Conservation (phyloP, 2,888 invertebrate species). For the Hypselothyrea guttata region DNA sequence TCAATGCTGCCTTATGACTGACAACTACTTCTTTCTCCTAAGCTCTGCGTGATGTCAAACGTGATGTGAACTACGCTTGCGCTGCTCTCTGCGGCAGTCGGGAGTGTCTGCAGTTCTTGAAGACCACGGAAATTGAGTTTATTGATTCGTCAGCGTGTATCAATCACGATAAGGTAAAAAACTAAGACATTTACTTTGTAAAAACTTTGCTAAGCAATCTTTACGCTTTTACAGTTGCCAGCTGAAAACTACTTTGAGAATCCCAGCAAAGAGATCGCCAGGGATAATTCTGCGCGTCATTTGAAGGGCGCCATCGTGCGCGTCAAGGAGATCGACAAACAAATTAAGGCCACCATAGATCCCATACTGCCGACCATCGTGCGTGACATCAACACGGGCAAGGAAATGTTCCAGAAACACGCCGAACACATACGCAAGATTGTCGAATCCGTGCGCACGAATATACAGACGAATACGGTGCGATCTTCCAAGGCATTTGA, state of each 20-base stretch:
- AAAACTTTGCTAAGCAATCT: background rate
- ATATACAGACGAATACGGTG: slow-evolving; percentile 45
- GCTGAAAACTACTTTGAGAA: slow-evolving; percentile 26
- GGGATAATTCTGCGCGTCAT: background rate
- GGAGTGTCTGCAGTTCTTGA: slow-evolving; percentile 53
- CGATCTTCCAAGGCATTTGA: slow-evolving; percentile 47
- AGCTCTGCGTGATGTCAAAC: slow-evolving; percentile 60
- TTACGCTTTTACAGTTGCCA: slow-evolving; percentile 39
- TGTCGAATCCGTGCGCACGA: slow-evolving; percentile 50
- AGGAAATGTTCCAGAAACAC: slow-evolving; percentile 33
- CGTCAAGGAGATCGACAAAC: slow-evolving; percentile 27
- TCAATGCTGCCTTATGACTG: too few species aligned
- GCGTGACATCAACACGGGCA: slow-evolving; percentile 47
- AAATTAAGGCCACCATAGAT: slow-evolving; percentile 34
- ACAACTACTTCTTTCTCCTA: too few species aligned
- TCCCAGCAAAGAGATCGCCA: slow-evolving; percentile 33
- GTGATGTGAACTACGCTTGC: slow-evolving; percentile 60
- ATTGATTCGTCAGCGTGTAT: slow-evolving; percentile 57
- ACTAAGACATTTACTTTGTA: too few species aligned
- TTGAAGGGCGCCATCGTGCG: slow-evolving; percentile 33
- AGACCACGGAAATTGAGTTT: slow-evolving; percentile 40
- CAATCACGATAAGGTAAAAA: slow-evolving; percentile 44
- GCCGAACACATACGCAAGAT: slow-evolving; percentile 44
- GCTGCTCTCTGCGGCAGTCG: slow-evolving; percentile 51
- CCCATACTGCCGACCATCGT: slow-evolving; percentile 42